Conservation (phyloP, 2,113 vertebrate genomes). For the Passer montanus region DNA sequence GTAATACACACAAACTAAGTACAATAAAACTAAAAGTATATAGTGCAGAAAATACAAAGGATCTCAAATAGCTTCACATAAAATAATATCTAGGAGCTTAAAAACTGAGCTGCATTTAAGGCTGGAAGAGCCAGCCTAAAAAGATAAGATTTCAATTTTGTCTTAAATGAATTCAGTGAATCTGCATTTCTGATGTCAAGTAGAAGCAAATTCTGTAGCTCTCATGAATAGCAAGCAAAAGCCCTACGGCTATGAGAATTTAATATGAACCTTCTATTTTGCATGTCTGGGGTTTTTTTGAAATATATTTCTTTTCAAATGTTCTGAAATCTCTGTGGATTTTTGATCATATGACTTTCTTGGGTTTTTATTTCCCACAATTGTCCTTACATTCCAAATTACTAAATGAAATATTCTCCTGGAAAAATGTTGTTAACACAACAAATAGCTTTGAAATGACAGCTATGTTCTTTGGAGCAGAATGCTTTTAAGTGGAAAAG, state of each 20-base stretch:
- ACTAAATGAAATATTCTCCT: conserved; percentile 41
- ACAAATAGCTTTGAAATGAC: conserved; percentile 30
- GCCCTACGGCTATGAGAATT: conserved; percentile 55
- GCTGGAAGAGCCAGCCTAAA: conserved; percentile 57
- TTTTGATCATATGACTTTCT: conserved; percentile 19
- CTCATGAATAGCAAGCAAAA: conserved; percentile 61
- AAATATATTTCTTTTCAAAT: background rate
- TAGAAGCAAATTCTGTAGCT: conserved; percentile 41
- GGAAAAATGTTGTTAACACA: conserved; percentile 26
- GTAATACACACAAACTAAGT: conserved; percentile 4
- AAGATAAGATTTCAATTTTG: conserved; percentile 66
- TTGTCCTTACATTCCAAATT: conserved; percentile 19
- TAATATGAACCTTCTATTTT: conserved; percentile 59
- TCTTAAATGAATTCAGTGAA: conserved; percentile 67
- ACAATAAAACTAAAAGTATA: conserved; percentile 41
- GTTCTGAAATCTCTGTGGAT: conserved; percentile 37
- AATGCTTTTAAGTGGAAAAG: conserved; percentile 42
- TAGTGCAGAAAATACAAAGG: conserved; percentile 48
- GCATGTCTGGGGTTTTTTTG: background rate
- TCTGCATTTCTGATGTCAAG: conserved; percentile 75
- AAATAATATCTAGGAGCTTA: conserved; percentile 67
- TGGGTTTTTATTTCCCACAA: conserved; percentile 4
- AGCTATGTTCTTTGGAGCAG: conserved; percentile 10
- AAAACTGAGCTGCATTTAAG: conserved; percentile 68
- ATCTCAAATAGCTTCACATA: conserved; percentile 61